A percentile compares a stretch with the other conserved stretches of the same genome.
Conservation (phyloP, 2,113 vertebrate genomes). For the Megaceryle maxima region DNA sequence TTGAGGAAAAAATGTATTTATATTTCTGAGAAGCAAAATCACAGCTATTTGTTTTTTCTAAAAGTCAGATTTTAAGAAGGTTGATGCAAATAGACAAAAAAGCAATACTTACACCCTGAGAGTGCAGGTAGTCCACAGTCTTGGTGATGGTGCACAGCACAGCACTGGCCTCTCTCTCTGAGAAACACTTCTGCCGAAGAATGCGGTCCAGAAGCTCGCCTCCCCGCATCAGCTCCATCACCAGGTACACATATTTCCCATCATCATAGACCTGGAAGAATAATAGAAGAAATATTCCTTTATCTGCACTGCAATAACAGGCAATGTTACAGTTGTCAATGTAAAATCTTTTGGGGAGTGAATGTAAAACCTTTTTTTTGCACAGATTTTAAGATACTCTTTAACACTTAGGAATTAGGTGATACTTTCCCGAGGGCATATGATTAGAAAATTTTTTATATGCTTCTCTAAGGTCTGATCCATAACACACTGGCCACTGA, state of each 20-base stretch:
- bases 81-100: not conserved
- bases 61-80: not conserved
- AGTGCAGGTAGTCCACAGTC: slow-evolving; percentile 94
- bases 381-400: not conserved
- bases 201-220: slow-evolving; percentile 91
- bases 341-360: not conserved
- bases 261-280: slow-evolving; percentile 88
- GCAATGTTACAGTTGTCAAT: not conserved
- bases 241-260: slow-evolving; percentile 87
- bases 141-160: slow-evolving; percentile 88
- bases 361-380: not conserved
- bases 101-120: slow-evolving; percentile 85
- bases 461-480: not conserved
- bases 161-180: slow-evolving; percentile 88
- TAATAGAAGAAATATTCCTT: not conserved
- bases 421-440: not conserved
- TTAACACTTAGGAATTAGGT: not conserved
- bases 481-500: not conserved
- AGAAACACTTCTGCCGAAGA: slow-evolving; percentile 86
- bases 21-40: not conserved
- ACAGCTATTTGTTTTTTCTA: not conserved
- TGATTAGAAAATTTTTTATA: not conserved
- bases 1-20: fast-evolving
- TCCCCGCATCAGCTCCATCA: slow-evolving; percentile 92
- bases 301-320: not conserved